A percentile compares a stretch with the other conserved stretches of the same genome.
These are phyloP conservation scores for Pterophyllum scalare DNA, from an alignment of 2,113 vertebrate genomes.

Conservation along the genomic window DNA sequence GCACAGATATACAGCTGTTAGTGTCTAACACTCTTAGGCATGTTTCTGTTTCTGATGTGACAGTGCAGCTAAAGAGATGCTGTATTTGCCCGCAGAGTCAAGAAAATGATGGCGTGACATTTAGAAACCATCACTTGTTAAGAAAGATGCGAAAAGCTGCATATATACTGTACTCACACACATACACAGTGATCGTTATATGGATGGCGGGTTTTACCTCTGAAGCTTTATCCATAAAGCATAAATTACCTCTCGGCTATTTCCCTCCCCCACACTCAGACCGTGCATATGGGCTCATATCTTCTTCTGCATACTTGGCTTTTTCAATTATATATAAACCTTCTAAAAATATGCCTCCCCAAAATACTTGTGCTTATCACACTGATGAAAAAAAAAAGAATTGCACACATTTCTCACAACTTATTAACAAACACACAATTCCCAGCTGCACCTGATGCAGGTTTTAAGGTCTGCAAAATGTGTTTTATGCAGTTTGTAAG, in stretches of 20 bases:
- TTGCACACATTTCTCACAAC: background rate
- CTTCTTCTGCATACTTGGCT: background rate
- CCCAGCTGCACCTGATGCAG: background rate
- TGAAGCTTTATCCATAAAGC: constrained; percentile 11
- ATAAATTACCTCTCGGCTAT: constrained; percentile 22
- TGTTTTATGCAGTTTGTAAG: background rate
- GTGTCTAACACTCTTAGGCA: background rate
- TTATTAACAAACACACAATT: background rate
- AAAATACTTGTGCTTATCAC: background rate
- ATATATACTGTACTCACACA: background rate
- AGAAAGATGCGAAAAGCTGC: background rate
- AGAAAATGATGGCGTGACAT: constrained; percentile 53
- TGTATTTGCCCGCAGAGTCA: constrained; percentile 13
- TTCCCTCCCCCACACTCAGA: constrained; percentile 29
- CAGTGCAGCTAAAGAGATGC: background rate
- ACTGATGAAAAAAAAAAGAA: background rate
- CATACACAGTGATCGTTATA: background rate
- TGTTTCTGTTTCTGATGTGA: background rate
- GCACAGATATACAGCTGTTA: background rate
- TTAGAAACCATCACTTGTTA: constrained; percentile 45
- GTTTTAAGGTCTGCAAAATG: background rate
- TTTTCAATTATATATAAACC: background rate
- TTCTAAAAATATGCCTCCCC: background rate
- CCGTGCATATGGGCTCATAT: background rate
- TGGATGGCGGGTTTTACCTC: constrained; percentile 7